Conservation (phyloP, 2,113 vertebrate genomes). For the Ctenomys sociabilis region DNA sequence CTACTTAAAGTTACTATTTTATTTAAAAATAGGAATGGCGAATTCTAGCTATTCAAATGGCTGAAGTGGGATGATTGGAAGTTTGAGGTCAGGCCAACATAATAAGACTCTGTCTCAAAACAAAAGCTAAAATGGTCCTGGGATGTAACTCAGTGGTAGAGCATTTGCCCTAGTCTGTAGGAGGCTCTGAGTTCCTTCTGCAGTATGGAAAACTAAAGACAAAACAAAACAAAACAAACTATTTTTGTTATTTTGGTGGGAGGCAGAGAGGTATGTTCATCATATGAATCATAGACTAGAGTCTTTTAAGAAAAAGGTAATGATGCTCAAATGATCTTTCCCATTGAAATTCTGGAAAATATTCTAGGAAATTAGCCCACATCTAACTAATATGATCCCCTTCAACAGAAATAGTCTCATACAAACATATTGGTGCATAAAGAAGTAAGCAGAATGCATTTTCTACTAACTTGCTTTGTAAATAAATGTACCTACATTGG, state of each 20-base stretch:
- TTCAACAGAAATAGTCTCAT: conserved; percentile 57
- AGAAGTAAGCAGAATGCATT: conserved; percentile 49
- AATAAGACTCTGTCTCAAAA: background rate
- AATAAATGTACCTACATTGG: conserved; percentile 55
- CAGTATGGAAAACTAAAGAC: background rate
- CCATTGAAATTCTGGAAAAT: conserved; percentile 74
- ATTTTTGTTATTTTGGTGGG: conserved; percentile 2
- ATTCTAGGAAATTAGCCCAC: conserved; percentile 66
- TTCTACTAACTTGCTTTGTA: conserved; percentile 63
- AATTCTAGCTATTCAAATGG: background rate
- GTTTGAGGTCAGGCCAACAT: background rate
- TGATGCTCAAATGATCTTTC: conserved; percentile 50
- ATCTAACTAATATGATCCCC: conserved; percentile 41
- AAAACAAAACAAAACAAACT: background rate
- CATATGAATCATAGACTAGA: conserved; percentile 61
- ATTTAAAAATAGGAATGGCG: background rate
- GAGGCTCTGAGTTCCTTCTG: background rate
- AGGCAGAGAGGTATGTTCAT: conserved; percentile 33
- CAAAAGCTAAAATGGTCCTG: background rate
- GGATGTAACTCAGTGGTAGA: background rate
- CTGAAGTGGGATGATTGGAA: background rate
- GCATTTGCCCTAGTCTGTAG: background rate
- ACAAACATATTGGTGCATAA: conserved; percentile 59
- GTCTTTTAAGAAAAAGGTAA: conserved; percentile 67
- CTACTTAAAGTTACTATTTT: conserved; percentile 52